phyloP scores from a whole-genome alignment of 2,888 invertebrate genomes.

The Platycnemis pennipes region DNA sequence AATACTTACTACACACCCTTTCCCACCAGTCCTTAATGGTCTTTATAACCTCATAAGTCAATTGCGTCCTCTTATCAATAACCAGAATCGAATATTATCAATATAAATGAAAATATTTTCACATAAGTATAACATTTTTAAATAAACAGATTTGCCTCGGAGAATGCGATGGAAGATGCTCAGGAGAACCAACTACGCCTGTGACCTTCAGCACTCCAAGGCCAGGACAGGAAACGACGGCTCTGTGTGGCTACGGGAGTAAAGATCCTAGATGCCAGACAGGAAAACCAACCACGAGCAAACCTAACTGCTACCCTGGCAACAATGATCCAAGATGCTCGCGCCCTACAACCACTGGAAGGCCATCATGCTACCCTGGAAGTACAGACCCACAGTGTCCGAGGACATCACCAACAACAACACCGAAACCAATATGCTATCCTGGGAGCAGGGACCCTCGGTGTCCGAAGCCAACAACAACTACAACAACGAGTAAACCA shows the following conservation, averaged over 20 bases:
- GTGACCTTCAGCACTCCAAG: conserved; percentile 70
- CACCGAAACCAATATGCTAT: neutral
- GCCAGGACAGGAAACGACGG: conserved; percentile 65
- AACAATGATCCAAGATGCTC: conserved; percentile 76
- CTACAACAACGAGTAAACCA: conserved; percentile 69
- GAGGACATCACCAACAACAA: conserved; percentile 63
- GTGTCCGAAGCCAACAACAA: conserved; percentile 73
- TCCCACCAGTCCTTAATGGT: no score
- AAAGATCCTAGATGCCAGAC: conserved; percentile 76
- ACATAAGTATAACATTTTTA: neutral
- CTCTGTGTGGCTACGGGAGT: conserved; percentile 75
- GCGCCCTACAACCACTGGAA: conserved; percentile 71
- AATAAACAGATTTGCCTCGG: conserved; percentile 74
- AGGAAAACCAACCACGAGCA: conserved; percentile 72
- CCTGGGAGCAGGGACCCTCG: conserved; percentile 70
- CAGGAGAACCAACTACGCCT: conserved; percentile 70
- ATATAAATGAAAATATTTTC: no score
- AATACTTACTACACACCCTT: no score
- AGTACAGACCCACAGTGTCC: conserved; percentile 76
- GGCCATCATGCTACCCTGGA: conserved; percentile 72
- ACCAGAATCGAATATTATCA: no score
- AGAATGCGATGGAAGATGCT: conserved; percentile 74
- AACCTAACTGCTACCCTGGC: conserved; percentile 75
- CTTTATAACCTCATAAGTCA: no score
- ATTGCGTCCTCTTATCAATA: no score